These are phyloP conservation scores for Cerastoderma edule DNA, from an alignment of 2,888 invertebrate genomes.

Conservation along the genomic window DNA sequence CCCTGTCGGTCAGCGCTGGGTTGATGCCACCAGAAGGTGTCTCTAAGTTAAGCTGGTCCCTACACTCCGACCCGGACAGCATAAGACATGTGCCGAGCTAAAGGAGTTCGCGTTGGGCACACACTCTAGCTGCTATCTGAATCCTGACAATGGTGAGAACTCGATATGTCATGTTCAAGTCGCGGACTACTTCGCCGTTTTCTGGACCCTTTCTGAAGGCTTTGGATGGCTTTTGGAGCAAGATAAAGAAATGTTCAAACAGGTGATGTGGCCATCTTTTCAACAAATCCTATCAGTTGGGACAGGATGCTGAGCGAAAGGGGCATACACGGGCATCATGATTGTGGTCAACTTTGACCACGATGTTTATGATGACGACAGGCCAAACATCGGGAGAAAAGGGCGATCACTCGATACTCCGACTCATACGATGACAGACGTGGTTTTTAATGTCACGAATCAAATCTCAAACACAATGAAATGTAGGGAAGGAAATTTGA, in stretches of 20 bases:
- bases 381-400: too few species aligned
- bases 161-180: conserved; percentile 6
- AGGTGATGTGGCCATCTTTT: neutral
- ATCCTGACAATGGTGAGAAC: conserved; percentile 18
- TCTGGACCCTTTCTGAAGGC: neutral
- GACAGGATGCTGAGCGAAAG: neutral
- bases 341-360: neutral
- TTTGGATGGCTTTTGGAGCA: neutral
- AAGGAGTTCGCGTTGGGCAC: conserved; percentile 30
- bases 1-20: conserved; percentile 33
- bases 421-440: conserved; percentile 5
- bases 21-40: conserved; percentile 50
- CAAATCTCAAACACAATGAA: neutral
- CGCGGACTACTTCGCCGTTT: neutral
- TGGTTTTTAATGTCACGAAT: neutral
- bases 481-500: neutral
- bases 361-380: neutral
- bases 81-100: conserved; percentile 30
- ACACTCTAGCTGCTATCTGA: conserved; percentile 35
- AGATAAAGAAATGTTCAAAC: neutral
- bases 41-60: conserved; percentile 50
- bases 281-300: neutral
- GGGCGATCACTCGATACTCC: too few species aligned
- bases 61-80: conserved; percentile 31
- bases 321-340: too few species aligned